These are phyloP conservation scores for Chloropsis cyanopogon DNA, from an alignment of 2,113 vertebrate species.

Conservation along the genomic window DNA sequence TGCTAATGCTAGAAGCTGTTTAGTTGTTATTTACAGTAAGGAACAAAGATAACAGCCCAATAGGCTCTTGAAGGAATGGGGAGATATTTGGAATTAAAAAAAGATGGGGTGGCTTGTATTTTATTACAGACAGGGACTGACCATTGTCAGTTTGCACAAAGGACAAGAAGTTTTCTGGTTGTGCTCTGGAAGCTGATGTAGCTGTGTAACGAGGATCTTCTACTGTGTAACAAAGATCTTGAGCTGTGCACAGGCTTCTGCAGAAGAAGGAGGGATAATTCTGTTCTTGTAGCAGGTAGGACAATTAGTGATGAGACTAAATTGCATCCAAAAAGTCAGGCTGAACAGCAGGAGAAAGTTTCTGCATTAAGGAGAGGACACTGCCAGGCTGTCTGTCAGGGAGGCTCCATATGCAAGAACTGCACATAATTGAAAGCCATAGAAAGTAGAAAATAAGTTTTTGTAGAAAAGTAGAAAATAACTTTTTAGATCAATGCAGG, in stretches of 20 bases:
- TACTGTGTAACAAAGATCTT: neutral
- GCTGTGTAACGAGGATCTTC: neutral
- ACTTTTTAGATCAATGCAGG: neutral
- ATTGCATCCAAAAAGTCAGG: neutral
- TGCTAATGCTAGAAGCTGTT: constrained; percentile 2
- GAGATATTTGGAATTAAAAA: neutral
- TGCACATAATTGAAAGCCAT: neutral
- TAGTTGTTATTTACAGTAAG: constrained; percentile 16
- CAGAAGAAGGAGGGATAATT: neutral
- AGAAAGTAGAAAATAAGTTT: neutral
- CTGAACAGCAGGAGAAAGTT: neutral
- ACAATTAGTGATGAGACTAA: neutral
- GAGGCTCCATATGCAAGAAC: neutral
- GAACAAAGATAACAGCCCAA: neutral
- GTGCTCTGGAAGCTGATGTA: neutral
- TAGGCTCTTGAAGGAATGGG: neutral
- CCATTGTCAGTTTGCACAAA: neutral
- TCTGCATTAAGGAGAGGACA: neutral
- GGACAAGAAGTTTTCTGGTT: neutral
- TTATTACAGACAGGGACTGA: neutral
- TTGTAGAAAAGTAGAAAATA: neutral
- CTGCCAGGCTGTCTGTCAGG: neutral
- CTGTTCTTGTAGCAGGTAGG: neutral
- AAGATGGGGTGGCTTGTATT: neutral
- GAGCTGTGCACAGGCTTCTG: neutral